Evolutionary conservation across 2,113 vertebrate species (phyloP), one percentile per base, ranked within the genome.

Genomic region (Solea senegalensis): DNA sequence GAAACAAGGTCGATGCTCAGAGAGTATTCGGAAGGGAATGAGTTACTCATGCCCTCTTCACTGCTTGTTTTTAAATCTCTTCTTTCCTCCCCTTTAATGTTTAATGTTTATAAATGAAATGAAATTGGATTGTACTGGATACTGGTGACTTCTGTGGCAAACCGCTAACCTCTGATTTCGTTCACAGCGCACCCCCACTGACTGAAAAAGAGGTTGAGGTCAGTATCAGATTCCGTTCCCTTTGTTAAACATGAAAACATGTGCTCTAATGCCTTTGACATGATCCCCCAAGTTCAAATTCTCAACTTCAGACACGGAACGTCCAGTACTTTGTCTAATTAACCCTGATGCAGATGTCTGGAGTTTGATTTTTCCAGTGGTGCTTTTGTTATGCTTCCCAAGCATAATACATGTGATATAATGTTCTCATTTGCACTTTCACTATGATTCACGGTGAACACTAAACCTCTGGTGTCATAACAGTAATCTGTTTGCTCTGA

Each of bases 171-270:
- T 78, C 58, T 10, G 4, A 12, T 54, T 3, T 75, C 1, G 39
- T 91, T 91, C 94, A 69, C 93, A 99, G 97, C 39, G 93, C 95
- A 6, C 97, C 97, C 46, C 93, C 96, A 21, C 96, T 99, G 78
- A 95, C 95, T 48, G 97, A 99, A 90, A 98, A 98, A 91, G 97
- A 99, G 94, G 94, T 99, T 57, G 97, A 99, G 95, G 97, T 98
- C 88, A 89, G 96, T 92, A 81, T 84, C 55, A 68, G 28, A 62
- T 79, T 27, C 3, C 34, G 5, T 34, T 34, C 5, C 3, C 34
- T 34, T 3, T 34, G 34, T 34, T 65, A 26, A 43, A 7, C 13
- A 69, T 6, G 13, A 44, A 48, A 9, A 11, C 1, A 48, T 12
- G 8, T 13, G 10, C 12, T 48, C 14, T 48, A 1, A 10, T 48